Conservation (phyloP, 2,113 vertebrate genomes). For the Daphoenositta chrysoptera region DNA sequence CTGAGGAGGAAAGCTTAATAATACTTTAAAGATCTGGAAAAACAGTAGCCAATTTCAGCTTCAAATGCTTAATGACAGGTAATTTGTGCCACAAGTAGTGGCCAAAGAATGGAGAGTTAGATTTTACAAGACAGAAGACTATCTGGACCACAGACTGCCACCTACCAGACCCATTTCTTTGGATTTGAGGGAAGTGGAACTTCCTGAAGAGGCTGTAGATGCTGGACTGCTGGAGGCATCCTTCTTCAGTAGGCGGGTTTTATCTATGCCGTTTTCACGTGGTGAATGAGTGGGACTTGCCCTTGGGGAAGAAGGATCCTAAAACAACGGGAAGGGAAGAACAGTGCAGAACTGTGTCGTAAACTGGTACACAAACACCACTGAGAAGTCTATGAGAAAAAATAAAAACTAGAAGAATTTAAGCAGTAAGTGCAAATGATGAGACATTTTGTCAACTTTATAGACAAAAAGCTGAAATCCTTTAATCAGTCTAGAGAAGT, state of each 20-base stretch:
- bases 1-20: neutral
- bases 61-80: neutral
- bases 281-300: constrained; percentile 83
- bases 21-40: neutral
- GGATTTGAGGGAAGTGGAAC: constrained; percentile 83
- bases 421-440: neutral
- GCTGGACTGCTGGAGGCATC: constrained; percentile 84
- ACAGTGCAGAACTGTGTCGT: neutral
- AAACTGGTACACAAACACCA: neutral
- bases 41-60: neutral
- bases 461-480: neutral
- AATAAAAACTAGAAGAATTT: neutral
- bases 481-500: neutral
- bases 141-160: neutral
- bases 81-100: neutral
- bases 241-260: constrained; percentile 81
- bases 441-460: neutral
- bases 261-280: constrained; percentile 83
- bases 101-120: neutral
- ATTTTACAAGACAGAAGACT: neutral
- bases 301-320: constrained; percentile 83
- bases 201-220: constrained; percentile 83
- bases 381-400: neutral
- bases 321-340: neutral
- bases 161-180: constrained; percentile 83